Percentiles rank a stretch among this genome's conserved stretches.
Evolutionary conservation across 2,113 vertebrate genomes (phyloP).

Genomic region (Tyrannus savana): DNA sequence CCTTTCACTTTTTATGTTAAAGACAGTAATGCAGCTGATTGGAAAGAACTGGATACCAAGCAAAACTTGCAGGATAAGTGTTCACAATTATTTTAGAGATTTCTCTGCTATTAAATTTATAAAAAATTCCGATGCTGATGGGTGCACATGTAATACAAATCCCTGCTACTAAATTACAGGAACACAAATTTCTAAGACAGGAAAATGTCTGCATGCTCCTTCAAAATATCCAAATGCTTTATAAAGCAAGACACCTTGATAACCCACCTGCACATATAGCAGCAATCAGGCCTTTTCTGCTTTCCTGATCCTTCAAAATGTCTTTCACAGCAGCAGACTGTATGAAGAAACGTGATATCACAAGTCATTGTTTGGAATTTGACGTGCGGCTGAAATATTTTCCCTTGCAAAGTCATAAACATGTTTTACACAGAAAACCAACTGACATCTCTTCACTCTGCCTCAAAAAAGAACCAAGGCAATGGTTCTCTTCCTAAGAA

Average conservation of each 20-base stretch:
- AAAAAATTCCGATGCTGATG: neutral
- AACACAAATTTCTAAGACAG: neutral
- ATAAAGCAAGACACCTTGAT: neutral
- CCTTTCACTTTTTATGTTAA: neutral
- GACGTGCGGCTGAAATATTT: neutral
- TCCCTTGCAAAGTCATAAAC: neutral
- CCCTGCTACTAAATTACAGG: neutral
- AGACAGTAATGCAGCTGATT: neutral
- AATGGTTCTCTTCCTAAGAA: neutral
- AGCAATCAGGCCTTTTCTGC: constrained; percentile 91
- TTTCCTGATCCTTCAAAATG: constrained; percentile 90
- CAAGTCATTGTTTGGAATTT: neutral
- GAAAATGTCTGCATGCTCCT: neutral
- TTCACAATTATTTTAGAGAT: neutral
- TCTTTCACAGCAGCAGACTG: constrained; percentile 92
- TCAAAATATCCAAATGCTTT: neutral
- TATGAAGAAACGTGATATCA: neutral
- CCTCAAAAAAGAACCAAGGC: neutral
- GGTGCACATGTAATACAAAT: neutral
- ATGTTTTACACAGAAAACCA: neutral
- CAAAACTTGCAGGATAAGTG: neutral
- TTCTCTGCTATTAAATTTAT: neutral
- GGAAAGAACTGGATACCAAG: neutral
- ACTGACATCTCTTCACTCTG: neutral
- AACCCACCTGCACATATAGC: constrained; percentile 95